Evolutionary conservation across 2,888 invertebrate genomes (phyloP).

Genomic region (Pseudoips prasinana): DNA sequence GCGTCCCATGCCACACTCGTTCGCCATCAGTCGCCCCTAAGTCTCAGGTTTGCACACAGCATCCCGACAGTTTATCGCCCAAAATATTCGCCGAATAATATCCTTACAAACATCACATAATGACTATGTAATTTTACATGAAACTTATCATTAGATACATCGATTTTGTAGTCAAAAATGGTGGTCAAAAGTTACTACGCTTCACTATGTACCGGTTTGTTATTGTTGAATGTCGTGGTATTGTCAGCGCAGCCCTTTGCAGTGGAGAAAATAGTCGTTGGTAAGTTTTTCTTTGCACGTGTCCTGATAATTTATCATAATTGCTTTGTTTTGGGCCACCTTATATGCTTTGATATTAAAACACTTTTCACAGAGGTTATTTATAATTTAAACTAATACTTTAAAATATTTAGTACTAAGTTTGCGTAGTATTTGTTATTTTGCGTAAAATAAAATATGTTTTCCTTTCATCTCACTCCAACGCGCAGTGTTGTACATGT

Average conservation of each 20-base stretch:
- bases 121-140: constrained; percentile 22
- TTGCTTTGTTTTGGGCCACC: background rate
- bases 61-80: constrained; percentile 56
- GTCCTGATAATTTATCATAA: background rate
- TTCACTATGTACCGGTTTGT: constrained; percentile 48
- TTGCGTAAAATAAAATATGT: constrained; percentile 23
- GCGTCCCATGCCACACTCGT: constrained; percentile 60
- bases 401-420: too few relatives aligned
- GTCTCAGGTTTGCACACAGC: constrained; percentile 78
- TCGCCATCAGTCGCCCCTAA: constrained; percentile 74
- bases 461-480: constrained; percentile 50
- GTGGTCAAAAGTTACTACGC: constrained; percentile 32
- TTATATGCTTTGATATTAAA: constrained; percentile 7
- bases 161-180: constrained; percentile 34
- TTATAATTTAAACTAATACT: too few relatives aligned
- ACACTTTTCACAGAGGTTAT: too few relatives aligned
- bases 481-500: constrained; percentile 38
- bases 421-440: constrained; percentile 10
- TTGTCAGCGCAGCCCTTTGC: constrained; percentile 62
- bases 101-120: constrained; percentile 16
- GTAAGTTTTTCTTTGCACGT: constrained; percentile 50
- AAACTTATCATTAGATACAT: constrained; percentile 5
- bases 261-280: constrained; percentile 74
- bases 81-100: constrained; percentile 36
- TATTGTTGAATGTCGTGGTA: constrained; percentile 54